Evolutionary conservation across 2,888 invertebrate genomes (phyloP), one percentile per base, ranked within the genome.

Genomic region (Carcina quercana): DNA sequence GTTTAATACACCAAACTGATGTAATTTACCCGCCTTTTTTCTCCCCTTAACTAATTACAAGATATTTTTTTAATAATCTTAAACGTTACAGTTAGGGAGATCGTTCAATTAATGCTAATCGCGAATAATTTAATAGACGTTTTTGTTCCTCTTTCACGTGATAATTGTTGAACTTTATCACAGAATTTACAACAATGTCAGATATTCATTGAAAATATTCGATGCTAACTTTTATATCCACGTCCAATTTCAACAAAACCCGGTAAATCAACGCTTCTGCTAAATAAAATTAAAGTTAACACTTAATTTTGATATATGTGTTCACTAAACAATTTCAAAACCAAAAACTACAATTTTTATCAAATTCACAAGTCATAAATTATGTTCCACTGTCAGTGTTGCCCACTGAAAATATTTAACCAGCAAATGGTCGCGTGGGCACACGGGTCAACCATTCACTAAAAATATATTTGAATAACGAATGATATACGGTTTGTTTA

Each of bases 401-500:
- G 78, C 75, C 78, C 78, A 76, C 75, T 67, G 71, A 72, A 76
- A 82, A 82, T 82, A 74, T 83, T 80, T 79, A 72, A 71, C 74
- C 71, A 70, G 67, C 69, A 68, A 76, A 78, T 72, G 74, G 75
- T 75, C 78, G 68, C 79, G 82, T 75, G 76, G 78, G 74, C 74
- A 67, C 58, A 66, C 61, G 74, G 83, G 83, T 83, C 82, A 82
- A 65, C 78, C 78, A 72, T 79, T 76, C 75, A 68, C 70, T 49
- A 70, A 69, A 50, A 69, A 70, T 62, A 63, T 80, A 82, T 83
- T 82, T 83, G 72, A 82, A 79, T 76, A 76, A 68, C 53, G 75
- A 75, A 80, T 83, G 83, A 83, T 83, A 72, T 82, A 83, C 78
- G 82, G 76, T 80, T 82, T 83, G 83, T 83, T 83, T 83, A 83